Evolutionary conservation across 1,140 invertebrate species (phyloP).

Genomic region (Pseudomyrmex dendroicus): DNA sequence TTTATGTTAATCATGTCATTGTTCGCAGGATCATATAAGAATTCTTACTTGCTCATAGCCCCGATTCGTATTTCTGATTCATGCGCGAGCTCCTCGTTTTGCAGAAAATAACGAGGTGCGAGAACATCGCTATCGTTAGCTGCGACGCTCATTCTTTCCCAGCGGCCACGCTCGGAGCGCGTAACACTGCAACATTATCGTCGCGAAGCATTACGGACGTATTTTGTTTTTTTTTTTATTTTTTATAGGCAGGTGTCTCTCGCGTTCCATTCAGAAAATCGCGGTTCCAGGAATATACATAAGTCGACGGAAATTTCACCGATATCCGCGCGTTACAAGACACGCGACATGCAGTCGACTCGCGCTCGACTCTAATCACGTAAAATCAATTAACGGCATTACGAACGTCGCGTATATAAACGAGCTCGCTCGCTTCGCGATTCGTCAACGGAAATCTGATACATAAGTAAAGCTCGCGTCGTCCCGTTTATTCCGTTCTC

Average conservation of each 20-base stretch:
- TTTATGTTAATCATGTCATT: conserved; percentile 37
- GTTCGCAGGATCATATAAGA: conserved; percentile 21
- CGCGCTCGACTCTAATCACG: conserved; percentile 23
- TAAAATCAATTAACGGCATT: conserved; percentile 38
- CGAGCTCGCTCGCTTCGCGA: conserved; percentile 10
- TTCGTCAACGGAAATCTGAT: conserved; percentile 43
- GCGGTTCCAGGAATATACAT: conserved; percentile 27
- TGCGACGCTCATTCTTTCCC: conserved; percentile 49
- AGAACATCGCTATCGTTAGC: conserved; percentile 62
- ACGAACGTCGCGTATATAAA: conserved; percentile 10
- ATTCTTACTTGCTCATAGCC: conserved; percentile 31
- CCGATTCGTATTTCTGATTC: conserved; percentile 64
- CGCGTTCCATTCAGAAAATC: conserved; percentile 43
- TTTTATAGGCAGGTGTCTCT: conserved; percentile 31
- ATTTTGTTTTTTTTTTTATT: conserved; percentile 18
- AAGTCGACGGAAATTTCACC: conserved; percentile 4
- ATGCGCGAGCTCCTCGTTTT: conserved; percentile 59
- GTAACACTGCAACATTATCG: conserved; percentile 29
- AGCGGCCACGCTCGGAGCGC: conserved; percentile 6
- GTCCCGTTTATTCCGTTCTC: conserved; percentile 7
- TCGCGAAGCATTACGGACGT: conserved; percentile 30
- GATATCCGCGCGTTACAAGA: not conserved
- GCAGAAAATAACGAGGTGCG: conserved; percentile 57
- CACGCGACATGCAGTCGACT: not conserved
- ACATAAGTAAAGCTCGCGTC: conserved; percentile 36